Evolutionary conservation across 1,140 invertebrate species (phyloP).

Genomic region (Leptopilina boulardi): DNA sequence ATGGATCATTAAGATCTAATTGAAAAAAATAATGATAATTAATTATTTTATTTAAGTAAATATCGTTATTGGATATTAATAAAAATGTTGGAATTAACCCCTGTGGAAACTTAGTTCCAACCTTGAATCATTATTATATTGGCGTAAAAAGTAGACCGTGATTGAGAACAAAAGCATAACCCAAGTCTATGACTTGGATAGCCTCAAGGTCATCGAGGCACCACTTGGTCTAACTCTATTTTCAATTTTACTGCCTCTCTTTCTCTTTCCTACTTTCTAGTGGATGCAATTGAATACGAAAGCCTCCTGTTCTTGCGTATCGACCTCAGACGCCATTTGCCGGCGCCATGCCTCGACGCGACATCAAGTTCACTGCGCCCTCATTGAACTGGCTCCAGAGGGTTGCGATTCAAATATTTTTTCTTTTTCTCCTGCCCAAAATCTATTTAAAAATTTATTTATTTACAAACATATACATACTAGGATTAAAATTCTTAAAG

Average conservation of each 20-base stretch:
- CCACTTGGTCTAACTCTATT: conserved; percentile 12
- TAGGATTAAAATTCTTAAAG: too few species aligned
- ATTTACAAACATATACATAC: too few species aligned
- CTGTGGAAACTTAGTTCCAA: neutral
- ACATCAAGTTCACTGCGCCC: conserved; percentile 61
- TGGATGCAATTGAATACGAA: neutral
- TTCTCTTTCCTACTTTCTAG: neutral
- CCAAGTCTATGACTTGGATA: neutral
- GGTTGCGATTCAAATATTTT: conserved; percentile 4
- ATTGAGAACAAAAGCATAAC: conserved; percentile 1
- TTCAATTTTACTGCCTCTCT: neutral
- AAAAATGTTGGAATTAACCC: neutral
- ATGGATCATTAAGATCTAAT: too few species aligned
- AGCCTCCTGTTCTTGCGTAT: conserved; percentile 52
- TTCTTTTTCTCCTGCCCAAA: neutral
- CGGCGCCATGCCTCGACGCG: conserved; percentile 60
- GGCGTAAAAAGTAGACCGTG: neutral
- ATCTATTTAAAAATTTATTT: too few species aligned
- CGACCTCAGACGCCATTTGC: conserved; percentile 60
- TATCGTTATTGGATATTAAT: neutral
- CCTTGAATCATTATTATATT: conserved; percentile 13
- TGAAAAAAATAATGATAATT: too few species aligned
- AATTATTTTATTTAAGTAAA: too few species aligned
- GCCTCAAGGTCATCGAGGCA: neutral
- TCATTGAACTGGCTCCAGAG: neutral